A percentile compares a stretch with the other conserved stretches of the same genome.
phyloP scores from a whole-genome alignment of 2,888 invertebrate genomes.

The Drosophila anomalipes region DNA sequence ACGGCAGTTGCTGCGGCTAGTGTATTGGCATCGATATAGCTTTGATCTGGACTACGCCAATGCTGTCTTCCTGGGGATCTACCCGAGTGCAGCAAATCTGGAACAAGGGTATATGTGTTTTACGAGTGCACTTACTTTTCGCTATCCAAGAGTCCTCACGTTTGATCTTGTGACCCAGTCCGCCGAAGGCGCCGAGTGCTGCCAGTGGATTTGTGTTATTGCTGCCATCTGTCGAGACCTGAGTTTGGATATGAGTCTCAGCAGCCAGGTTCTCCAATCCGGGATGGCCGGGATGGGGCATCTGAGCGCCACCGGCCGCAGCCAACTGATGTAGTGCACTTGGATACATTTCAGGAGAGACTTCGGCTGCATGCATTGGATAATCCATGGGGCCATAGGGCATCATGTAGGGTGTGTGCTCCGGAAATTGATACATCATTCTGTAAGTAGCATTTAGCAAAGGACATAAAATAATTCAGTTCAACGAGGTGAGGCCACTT shows the following conservation, averaged over 20 bases:
- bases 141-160: conserved; percentile 85
- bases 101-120: conserved; percentile 54
- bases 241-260: conserved; percentile 83
- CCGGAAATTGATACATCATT: conserved; percentile 84
- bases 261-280: conserved; percentile 80
- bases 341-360: conserved; percentile 83
- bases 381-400: conserved; percentile 85
- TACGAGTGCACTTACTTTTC: conserved; percentile 74
- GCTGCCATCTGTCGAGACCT: conserved; percentile 80
- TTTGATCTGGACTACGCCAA: conserved; percentile 16
- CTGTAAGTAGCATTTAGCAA: conserved; percentile 51
- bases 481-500: conserved; percentile 27
- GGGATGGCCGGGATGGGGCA: conserved; percentile 65
- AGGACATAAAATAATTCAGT: not conserved
- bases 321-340: conserved; percentile 81
- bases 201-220: conserved; percentile 83
- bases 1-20: conserved; percentile 69
- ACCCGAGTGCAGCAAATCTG: conserved; percentile 46
- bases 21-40: conserved; percentile 17
- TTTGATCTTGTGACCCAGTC: conserved; percentile 83
- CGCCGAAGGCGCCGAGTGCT: conserved; percentile 79
- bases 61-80: conserved; percentile 30
- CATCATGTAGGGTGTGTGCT: conserved; percentile 84
- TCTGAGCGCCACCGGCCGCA: conserved; percentile 71
- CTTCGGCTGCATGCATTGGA: conserved; percentile 79